phyloP scores from a whole-genome alignment of 2,888 invertebrate species.

The Melitaea athalia region DNA sequence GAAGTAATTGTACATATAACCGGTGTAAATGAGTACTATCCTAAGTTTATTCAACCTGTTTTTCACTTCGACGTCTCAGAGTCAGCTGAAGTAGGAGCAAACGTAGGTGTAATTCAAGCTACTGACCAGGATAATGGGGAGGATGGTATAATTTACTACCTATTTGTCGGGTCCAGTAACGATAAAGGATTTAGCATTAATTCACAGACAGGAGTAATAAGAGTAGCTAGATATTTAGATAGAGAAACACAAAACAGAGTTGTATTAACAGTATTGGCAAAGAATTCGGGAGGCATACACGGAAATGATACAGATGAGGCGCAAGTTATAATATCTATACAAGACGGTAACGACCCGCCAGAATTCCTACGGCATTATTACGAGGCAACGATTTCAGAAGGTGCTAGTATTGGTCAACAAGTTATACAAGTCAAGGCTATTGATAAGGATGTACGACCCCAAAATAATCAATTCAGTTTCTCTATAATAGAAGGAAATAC shows the following conservation, averaged over 20 bases:
- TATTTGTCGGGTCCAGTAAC: conserved; percentile 96
- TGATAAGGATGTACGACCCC: conserved; percentile 94
- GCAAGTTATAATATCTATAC: conserved; percentile 95
- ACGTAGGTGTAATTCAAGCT: conserved; percentile 93
- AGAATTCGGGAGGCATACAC: conserved; percentile 95
- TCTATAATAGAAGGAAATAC: conserved; percentile 93
- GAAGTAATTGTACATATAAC: conserved; percentile 89
- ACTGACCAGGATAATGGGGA: conserved; percentile 94
- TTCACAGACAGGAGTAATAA: conserved; percentile 90
- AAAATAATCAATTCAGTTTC: conserved; percentile 95
- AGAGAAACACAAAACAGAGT: conserved; percentile 94
- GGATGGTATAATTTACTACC: conserved; percentile 93
- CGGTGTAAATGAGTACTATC: conserved; percentile 94
- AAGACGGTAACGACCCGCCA: conserved; percentile 98
- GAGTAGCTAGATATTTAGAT: conserved; percentile 91
- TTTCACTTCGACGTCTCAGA: conserved; percentile 97
- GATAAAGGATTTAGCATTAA: conserved; percentile 94
- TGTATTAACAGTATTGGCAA: conserved; percentile 95
- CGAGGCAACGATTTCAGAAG: conserved; percentile 91
- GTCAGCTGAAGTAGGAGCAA: conserved; percentile 92
- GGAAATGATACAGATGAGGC: conserved; percentile 98
- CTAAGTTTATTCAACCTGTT: conserved; percentile 92
- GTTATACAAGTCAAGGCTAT: conserved; percentile 91
- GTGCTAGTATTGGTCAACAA: conserved; percentile 87
- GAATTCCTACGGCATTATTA: conserved; percentile 92